phyloP scores from a whole-genome alignment of 2,113 vertebrate genomes.

The Heloderma charlesbogerti region DNA sequence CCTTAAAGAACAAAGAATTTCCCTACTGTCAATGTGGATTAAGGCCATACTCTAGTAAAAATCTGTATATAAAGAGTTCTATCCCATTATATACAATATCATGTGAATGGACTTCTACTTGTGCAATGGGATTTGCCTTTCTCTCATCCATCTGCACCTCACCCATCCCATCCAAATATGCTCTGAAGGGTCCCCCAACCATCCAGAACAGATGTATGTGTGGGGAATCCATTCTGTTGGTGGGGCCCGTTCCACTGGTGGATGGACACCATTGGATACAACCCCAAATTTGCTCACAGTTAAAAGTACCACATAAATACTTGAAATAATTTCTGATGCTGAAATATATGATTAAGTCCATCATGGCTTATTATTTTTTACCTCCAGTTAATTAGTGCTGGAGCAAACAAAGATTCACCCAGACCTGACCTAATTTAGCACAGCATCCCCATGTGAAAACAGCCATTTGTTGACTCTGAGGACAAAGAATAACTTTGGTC shows the following conservation, averaged over 20 bases:
- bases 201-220: neutral
- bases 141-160: too few relatives aligned
- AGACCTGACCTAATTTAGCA: slow-evolving; percentile 56
- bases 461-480: slow-evolving; percentile 46
- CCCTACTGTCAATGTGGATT: neutral
- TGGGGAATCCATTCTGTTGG: neutral
- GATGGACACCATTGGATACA: neutral
- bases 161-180: neutral
- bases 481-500: slow-evolving; percentile 55
- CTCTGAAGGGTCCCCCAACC: neutral
- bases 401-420: slow-evolving; percentile 17
- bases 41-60: neutral
- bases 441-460: slow-evolving; percentile 48
- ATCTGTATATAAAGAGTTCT: neutral
- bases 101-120: neutral
- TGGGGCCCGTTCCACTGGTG: neutral
- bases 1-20: neutral
- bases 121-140: neutral
- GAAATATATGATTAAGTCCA: neutral
- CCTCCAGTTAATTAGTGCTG: neutral
- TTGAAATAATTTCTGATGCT: neutral
- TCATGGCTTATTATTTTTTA: slow-evolving; percentile 17
- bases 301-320: fast-evolving
- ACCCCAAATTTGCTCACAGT: neutral
- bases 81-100: neutral